Percentiles rank a stretch among this genome's conserved stretches.
phyloP scores from a whole-genome alignment of 2,888 invertebrate species.

The Spilosoma lubricipeda region DNA sequence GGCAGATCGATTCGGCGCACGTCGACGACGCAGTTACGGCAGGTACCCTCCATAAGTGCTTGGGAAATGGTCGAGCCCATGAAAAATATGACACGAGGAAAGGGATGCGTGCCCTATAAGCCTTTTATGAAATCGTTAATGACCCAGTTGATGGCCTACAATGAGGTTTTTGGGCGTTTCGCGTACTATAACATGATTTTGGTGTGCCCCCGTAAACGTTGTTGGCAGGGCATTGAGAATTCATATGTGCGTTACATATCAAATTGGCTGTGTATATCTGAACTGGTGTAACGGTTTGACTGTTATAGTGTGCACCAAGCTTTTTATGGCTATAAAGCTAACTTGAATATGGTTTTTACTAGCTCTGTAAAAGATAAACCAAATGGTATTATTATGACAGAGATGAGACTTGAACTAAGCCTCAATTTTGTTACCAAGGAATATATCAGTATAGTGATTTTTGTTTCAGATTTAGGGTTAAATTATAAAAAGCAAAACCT shows the following conservation, averaged over 20 bases:
- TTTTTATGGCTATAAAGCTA: slow-evolving; percentile 30
- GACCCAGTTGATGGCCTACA: slow-evolving; percentile 72
- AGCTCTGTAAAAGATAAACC: slow-evolving; percentile 30
- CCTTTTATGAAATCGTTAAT: slow-evolving; percentile 84
- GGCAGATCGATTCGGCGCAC: slow-evolving; percentile 44
- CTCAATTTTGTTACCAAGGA: slow-evolving; percentile 1
- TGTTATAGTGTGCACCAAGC: slow-evolving; percentile 39
- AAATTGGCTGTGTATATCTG: slow-evolving; percentile 38
- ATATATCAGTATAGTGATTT: not conserved
- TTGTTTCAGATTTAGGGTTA: not conserved
- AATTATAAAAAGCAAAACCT: not conserved
- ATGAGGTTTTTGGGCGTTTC: slow-evolving; percentile 67
- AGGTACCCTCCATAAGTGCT: slow-evolving; percentile 64
- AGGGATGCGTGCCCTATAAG: slow-evolving; percentile 76
- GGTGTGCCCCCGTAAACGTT: slow-evolving; percentile 62
- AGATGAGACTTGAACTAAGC: slow-evolving; percentile 1
- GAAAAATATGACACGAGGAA: slow-evolving; percentile 78
- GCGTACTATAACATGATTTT: slow-evolving; percentile 62
- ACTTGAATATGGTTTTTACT: slow-evolving; percentile 34
- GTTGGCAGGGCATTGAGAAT: slow-evolving; percentile 40
- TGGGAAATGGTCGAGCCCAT: slow-evolving; percentile 75
- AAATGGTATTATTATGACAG: slow-evolving; percentile 17
- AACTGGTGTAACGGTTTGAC: slow-evolving; percentile 24
- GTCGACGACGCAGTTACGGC: slow-evolving; percentile 53
- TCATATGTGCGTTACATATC: slow-evolving; percentile 34